A percentile compares a stretch with the other conserved stretches of the same genome.
phyloP scores from a whole-genome alignment of 1,140 invertebrate species.

The Pentalonia nigronervosa region DNA sequence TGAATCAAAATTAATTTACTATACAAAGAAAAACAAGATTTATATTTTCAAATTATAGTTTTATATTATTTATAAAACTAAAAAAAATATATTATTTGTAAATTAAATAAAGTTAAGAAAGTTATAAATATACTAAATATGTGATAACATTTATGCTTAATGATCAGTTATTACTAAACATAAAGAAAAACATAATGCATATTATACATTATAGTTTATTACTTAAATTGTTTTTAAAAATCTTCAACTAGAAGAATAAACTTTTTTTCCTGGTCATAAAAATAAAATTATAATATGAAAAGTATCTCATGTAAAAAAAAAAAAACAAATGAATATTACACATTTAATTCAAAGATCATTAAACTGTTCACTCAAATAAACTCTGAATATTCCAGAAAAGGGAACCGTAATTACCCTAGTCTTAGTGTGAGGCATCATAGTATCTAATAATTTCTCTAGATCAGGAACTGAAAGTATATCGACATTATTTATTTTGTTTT shows the following conservation, averaged over 20 bases:
- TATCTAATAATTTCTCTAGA: conserved; percentile 75
- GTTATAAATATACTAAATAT: not conserved
- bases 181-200: not conserved
- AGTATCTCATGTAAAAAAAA: not conserved
- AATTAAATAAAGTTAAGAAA: conserved; percentile 12
- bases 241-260: not conserved
- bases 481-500: conserved; percentile 65
- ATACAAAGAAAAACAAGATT: conserved; percentile 6
- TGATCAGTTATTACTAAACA: not conserved
- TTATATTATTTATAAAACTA: conserved; percentile 20
- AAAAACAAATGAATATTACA: not conserved
- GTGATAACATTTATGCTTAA: not conserved
- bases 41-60: conserved; percentile 3
- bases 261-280: not conserved
- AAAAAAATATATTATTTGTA: conserved; percentile 9
- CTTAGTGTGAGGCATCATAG: conserved; percentile 70
- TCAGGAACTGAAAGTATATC: conserved; percentile 80
- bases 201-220: not conserved
- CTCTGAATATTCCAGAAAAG: conserved; percentile 77
- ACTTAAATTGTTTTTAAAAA: not conserved
- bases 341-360: conserved; percentile 34
- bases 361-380: conserved; percentile 68
- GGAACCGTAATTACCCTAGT: conserved; percentile 82
- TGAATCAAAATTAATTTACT: not conserved
- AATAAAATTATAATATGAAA: not conserved